Percentiles rank a stretch among this genome's conserved stretches.
phyloP scores from a whole-genome alignment of 2,113 vertebrate genomes.

The cat (Felis catus) region DNA sequence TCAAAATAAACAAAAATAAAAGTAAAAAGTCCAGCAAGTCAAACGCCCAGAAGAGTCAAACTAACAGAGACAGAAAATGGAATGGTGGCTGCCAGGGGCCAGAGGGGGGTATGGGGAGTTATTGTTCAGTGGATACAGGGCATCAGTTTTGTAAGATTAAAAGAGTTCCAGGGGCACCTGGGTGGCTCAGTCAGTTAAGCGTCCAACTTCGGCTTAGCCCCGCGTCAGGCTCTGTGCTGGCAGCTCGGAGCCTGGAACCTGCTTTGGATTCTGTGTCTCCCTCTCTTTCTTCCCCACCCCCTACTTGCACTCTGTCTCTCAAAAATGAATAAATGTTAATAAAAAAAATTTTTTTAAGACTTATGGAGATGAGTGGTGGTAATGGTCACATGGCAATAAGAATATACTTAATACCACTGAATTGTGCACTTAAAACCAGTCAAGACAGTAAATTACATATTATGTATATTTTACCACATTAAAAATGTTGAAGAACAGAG shows the following conservation, averaged over 20 bases:
- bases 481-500: neutral
- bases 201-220: too few species aligned
- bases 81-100: neutral
- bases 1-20: too few species aligned
- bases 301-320: too few species aligned
- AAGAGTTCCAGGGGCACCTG: neutral
- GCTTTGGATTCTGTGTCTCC: too few species aligned
- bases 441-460: neutral
- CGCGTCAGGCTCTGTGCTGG: accelerated
- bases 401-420: neutral
- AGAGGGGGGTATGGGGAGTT: neutral
- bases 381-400: neutral
- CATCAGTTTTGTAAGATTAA: neutral
- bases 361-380: neutral
- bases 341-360: neutral
- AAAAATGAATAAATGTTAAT: too few species aligned
- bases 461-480: neutral
- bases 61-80: neutral
- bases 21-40: too few species aligned
- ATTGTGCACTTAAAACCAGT: neutral
- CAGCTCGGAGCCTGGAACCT: too few species aligned
- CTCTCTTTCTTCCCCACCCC: too few species aligned
- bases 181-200: too few species aligned
- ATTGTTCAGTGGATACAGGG: neutral
- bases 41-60: neutral